Percentiles rank a stretch among this genome's conserved stretches.
Evolutionary conservation across 2,888 invertebrate species (phyloP).

Genomic region (Pherbina coryleti): DNA sequence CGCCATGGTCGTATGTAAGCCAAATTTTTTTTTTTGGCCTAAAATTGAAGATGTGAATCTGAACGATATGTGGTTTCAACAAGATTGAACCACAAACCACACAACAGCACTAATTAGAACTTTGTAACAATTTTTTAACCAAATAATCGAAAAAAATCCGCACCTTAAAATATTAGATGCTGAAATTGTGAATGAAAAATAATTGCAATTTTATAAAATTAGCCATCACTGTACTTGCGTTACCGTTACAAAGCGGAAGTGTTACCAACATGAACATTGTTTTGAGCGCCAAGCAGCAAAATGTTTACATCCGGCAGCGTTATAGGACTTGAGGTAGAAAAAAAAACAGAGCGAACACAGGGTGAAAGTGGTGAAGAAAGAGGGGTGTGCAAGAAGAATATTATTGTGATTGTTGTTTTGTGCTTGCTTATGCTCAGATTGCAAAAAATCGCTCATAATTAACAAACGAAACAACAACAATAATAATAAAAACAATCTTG

Average conservation of each 20-base stretch:
- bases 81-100: too few species aligned
- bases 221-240: too few species aligned
- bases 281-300: slow-evolving; percentile 33
- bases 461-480: neutral
- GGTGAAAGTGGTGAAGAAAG: neutral
- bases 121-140: too few species aligned
- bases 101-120: too few species aligned
- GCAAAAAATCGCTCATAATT: slow-evolving; percentile 17
- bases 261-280: slow-evolving; percentile 33
- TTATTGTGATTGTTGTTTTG: neutral
- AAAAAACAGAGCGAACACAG: neutral
- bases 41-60: too few species aligned
- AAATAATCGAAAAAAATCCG: too few species aligned
- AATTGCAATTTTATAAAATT: too few species aligned
- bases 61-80: too few species aligned
- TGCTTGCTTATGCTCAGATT: neutral
- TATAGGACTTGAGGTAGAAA: neutral
- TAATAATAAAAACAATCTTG: neutral
- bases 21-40: too few species aligned
- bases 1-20: too few species aligned
- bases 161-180: too few species aligned
- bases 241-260: slow-evolving; percentile 17
- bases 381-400: neutral
- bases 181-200: too few species aligned
- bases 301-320: slow-evolving; percentile 30